These are phyloP conservation scores for Pipistrellus nathusii DNA, from an alignment of 2,797 vertebrate species.

Conservation along the genomic window DNA sequence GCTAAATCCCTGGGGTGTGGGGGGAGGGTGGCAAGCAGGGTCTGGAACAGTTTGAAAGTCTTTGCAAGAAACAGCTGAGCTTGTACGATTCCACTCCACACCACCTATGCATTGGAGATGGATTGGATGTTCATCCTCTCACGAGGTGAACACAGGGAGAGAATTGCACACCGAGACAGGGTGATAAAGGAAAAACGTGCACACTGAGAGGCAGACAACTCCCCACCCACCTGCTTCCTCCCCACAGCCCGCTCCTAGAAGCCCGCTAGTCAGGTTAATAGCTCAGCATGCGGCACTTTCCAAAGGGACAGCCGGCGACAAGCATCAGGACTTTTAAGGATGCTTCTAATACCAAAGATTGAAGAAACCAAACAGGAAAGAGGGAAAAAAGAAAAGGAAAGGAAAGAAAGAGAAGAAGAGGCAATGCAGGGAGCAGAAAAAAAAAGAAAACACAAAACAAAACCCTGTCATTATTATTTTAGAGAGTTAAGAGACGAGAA, in stretches of 20 bases:
- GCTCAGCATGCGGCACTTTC: neutral
- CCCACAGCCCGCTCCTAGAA: neutral
- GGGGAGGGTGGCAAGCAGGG: neutral
- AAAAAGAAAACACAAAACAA: neutral
- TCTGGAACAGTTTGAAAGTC: neutral
- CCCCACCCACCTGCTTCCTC: neutral
- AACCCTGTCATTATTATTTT: neutral
- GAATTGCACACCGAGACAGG: neutral
- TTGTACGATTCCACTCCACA: neutral
- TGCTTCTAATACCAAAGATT: neutral
- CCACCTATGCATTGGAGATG: neutral
- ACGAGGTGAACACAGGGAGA: neutral
- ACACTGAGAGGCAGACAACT: neutral
- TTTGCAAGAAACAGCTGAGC: neutral
- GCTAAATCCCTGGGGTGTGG: neutral
- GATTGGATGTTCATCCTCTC: neutral
- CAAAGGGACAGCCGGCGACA: neutral
- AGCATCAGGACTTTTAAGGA: neutral
- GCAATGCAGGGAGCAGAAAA: neutral
- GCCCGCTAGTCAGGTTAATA: neutral
- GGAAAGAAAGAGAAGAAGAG: neutral
- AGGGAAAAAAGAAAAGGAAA: no score
- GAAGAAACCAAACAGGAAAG: neutral
- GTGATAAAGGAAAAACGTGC: neutral
- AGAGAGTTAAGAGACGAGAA: slow-evolving; percentile 20